Evolutionary conservation across 2,888 invertebrate genomes (phyloP), one percentile per base, ranked within the genome.

Genomic region (Andrena bicolor): DNA sequence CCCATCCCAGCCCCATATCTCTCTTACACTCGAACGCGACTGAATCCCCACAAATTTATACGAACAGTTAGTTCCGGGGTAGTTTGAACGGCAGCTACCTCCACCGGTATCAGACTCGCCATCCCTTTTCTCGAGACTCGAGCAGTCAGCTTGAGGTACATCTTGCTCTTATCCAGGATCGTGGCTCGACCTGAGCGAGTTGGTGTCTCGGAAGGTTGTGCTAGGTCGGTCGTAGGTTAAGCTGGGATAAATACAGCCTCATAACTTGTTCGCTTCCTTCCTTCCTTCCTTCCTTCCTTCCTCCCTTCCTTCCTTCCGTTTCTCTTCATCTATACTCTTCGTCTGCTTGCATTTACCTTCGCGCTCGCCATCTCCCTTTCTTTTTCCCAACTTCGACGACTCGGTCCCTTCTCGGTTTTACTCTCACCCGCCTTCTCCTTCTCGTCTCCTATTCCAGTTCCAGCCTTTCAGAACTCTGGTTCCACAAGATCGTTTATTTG

Each of bases 1-100:
- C 49, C 32, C 35, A 65, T 35, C 63, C 64, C 23, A 64, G 23
- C 48, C 70, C 83, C 91, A 85, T 92, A 92, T 91, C 90, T 90
- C 91, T 90, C 88, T 90, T 87, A 91, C 91, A 90, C 91, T 90
- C 90, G 91, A 91, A 88, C 84, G 81, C 82, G 78, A 87, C 77
- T 87, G 89, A 90, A 92, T 90, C 89, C 88, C 86, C 81, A 80
- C 85, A 83, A 91, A 92, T 93, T 92, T 92, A 92, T 91, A 90
- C 90, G 89, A 85, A 88, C 86, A 87, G 90, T 91, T 90, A 89
- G 88, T 91, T 89, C 84, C 82, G 76, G 85, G 78, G 66, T 86
- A 90, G 90, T 90, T 90, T 87, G 78, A 82, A 58, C 66, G 84
- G 69, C 71, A 41, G 74, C 64, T 69, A 72, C 65, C 79, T 64